Base-by-base conservation (phyloP, 2,113 vertebrate species). In the Apteryx mantelli region DNA sequence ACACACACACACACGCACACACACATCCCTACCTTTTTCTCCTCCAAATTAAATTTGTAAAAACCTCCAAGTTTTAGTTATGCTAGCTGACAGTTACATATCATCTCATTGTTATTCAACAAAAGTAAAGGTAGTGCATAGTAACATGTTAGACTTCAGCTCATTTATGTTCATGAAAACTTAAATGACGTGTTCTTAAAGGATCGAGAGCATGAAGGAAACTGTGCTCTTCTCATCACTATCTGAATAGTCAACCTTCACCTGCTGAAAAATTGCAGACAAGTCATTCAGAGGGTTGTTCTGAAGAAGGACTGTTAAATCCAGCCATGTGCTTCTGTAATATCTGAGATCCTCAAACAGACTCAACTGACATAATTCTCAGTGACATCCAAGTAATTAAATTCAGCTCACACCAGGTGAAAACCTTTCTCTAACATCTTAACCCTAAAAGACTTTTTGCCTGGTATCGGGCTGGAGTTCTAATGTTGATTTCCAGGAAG, bases 1-100 rank as follows among this genome's bases (percentile, higher is more conserved):
- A 16, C 4, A 5, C 36, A 21, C 1, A 2, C 12, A 21, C 5
- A 19, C 8, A 32, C 28, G 10, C 4, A 7, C 32, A 55, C 30
- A 34, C 5, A 52, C 34, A 2, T 2, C n/a, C 7, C 17, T 3
- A 8, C 13, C 75, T 52, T 75, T 52, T 21, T 44, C 7, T 70
- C 38, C 34, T 34, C 14, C 38, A 56, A 61, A 65, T 65, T 32
- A 70, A 46, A 85, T 75, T 56, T 78, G 10, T 50, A 60, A 87
- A 89, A 60, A 10, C 20, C 17, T 73, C 14, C 20, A 68, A n/a
- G 34, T 20, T 60, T 24, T 30, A 52, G 7, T 46, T 7, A 32
- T 13, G 21, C 24, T 65, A 30, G 11, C 14, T 74, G 26, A 87
- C 64, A 46, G 48, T 36, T 83, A 34, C 19, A 42, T 84, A 87